Evolutionary conservation across 2,797 vertebrate genomes (phyloP).

Genomic region (Masticophis lateralis): DNA sequence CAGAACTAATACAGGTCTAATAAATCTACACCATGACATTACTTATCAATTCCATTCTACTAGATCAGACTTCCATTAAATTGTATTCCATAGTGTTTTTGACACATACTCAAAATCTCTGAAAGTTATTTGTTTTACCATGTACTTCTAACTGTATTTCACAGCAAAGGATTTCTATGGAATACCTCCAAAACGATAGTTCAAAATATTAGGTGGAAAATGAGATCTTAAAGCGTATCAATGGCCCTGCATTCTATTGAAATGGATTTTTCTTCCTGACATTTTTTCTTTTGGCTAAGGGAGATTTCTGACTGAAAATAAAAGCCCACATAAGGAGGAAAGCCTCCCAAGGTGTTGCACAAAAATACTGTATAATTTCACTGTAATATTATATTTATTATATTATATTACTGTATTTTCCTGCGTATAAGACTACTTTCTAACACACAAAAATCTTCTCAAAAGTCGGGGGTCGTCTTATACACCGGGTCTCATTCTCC

Average conservation of each 20-base stretch:
- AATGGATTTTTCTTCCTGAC: neutral
- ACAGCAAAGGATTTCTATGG: neutral
- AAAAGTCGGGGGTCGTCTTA: too few species aligned
- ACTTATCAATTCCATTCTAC: neutral
- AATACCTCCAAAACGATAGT: neutral
- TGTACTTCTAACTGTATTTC: neutral
- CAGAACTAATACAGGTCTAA: neutral
- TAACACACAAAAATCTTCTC: too few species aligned
- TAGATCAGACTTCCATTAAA: neutral
- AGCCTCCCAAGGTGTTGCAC: neutral
- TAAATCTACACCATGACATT: neutral
- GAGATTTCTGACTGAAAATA: neutral
- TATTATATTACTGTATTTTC: too few species aligned
- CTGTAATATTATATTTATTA: too few species aligned
- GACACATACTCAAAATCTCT: neutral
- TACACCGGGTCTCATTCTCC: too few species aligned
- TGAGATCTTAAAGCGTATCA: neutral
- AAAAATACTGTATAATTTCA: neutral
- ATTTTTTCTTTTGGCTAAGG: neutral
- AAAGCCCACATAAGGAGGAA: neutral
- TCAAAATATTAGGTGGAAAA: neutral
- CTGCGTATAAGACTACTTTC: too few species aligned
- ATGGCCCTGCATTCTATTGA: neutral
- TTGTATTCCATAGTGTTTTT: neutral
- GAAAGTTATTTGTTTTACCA: neutral